Evolutionary conservation across 2,888 invertebrate species (phyloP).

Genomic region (Cheilosia grossa): DNA sequence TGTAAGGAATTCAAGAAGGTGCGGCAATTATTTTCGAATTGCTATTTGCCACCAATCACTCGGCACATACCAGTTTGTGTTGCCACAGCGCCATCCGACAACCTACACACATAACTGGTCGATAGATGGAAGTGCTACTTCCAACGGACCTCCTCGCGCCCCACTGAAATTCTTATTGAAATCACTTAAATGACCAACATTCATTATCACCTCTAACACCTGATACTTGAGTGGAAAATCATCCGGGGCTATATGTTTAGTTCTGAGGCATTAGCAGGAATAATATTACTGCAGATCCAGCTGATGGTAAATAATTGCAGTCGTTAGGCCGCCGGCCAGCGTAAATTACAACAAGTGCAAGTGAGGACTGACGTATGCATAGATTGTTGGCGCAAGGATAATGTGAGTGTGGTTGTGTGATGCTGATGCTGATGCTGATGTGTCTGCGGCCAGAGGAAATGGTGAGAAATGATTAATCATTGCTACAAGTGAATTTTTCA

Average conservation of each 20-base stretch:
- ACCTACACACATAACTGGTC: conserved; percentile 30
- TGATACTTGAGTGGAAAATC: conserved; percentile 71
- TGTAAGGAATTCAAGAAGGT: conserved; percentile 56
- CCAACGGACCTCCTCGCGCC: neutral
- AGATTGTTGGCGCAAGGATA: neutral
- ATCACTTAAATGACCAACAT: conserved; percentile 74
- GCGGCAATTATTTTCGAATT: conserved; percentile 71
- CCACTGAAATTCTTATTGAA: conserved; percentile 71
- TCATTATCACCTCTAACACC: conserved; percentile 75
- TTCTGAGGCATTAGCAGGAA: conserved; percentile 69
- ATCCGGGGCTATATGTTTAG: conserved; percentile 73
- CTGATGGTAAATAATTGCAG: conserved; percentile 73
- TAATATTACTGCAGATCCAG: conserved; percentile 58
- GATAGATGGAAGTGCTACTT: conserved; percentile 26
- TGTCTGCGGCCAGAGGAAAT: conserved; percentile 44
- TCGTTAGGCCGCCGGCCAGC: conserved; percentile 70
- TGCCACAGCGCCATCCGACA: conserved; percentile 33
- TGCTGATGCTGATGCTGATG: neutral
- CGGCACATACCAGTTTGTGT: conserved; percentile 30
- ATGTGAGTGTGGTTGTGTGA: neutral
- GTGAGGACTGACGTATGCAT: conserved; percentile 36
- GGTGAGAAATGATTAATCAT: conserved; percentile 72
- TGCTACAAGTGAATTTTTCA: conserved; percentile 65
- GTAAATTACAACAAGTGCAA: conserved; percentile 69
- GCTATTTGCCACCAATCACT: conserved; percentile 69